Base-by-base conservation (phyloP, 2,113 vertebrate genomes). In the Ophthalmolycus amberensis region DNA sequence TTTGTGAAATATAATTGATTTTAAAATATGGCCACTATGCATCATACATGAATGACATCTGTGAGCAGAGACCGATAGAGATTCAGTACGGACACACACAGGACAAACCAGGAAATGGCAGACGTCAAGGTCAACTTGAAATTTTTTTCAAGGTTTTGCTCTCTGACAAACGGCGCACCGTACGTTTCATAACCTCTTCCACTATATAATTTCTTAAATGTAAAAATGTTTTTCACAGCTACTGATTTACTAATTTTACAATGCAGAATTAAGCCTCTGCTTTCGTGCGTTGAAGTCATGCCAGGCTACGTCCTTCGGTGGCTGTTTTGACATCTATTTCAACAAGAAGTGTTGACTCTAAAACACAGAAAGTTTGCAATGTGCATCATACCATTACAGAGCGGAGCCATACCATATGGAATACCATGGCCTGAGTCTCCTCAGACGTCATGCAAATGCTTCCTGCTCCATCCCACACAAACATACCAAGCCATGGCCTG, bases 341-440 rank as follows among this genome's bases (percentile, higher is more conserved):
- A 77, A 52, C 11, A 48, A 46, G n/a, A 66, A 71, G 60, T 34
- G 27, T 58, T 40, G 40, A 80, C 72, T 50, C 6, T 18, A 48
- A 79, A 37, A 75, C 50, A 50, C 44, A 22, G 38, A 62, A 62
- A 60, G 60, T 50, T 67, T 67, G 68, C 25, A 11, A 48, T 75
- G 71, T 75, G 65, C 54, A 79, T 75, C 77, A 83, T 64, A n/a
- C 27, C 77, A 58, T 86, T 83, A 81, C 37, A 85, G 85, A 20
- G 42, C 73, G 65, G 18, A 69, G n/a, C 70, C 32, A 50, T 11
- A 71, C 42, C 74, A 75, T 78, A 20, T 37, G 8, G 58, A 76
- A 69, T 34, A 18, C 56, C 50, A 62, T 27, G 60, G 70, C 29
- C 18, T 0, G 50, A 80, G 66, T 68, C 71, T 75, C 50, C 40